Evolutionary conservation across 2,113 vertebrate species (phyloP).

Genomic region (Grus americana): DNA sequence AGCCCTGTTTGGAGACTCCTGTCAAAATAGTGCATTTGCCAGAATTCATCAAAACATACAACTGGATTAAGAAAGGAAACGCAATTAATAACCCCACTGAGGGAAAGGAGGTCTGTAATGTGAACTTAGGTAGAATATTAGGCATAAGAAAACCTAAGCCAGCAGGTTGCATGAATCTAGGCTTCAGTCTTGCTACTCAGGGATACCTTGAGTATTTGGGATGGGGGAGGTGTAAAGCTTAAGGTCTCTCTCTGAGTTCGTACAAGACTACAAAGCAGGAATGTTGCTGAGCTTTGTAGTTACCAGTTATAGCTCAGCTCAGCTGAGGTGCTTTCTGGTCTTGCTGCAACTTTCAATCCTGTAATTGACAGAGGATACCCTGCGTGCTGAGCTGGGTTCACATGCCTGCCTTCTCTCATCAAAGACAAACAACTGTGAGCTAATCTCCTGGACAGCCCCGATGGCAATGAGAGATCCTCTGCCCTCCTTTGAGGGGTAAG

Average conservation of each 20-base stretch:
- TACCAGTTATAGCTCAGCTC: conserved; percentile 7
- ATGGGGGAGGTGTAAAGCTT: neutral
- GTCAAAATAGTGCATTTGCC: neutral
- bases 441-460: neutral
- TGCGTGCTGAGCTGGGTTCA: neutral
- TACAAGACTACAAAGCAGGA: neutral
- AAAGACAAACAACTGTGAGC: conserved; percentile 15
- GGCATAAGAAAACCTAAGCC: neutral
- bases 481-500: conserved; percentile 7
- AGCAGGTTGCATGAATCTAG: neutral
- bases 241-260: neutral
- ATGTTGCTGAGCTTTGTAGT: neutral
- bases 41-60: neutral
- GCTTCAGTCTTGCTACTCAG: neutral
- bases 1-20: neutral
- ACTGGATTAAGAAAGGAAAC: neutral
- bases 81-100: neutral
- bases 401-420: neutral
- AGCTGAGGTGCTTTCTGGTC: neutral
- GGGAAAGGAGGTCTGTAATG: neutral
- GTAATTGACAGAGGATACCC: neutral
- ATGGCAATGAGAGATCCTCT: neutral
- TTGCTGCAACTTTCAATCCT: neutral
- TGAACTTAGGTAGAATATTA: neutral
- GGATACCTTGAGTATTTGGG: neutral